Percentiles rank a stretch among this genome's conserved stretches.
Conservation (phyloP, 2,797 vertebrate species). For the Poecilia picta region DNA sequence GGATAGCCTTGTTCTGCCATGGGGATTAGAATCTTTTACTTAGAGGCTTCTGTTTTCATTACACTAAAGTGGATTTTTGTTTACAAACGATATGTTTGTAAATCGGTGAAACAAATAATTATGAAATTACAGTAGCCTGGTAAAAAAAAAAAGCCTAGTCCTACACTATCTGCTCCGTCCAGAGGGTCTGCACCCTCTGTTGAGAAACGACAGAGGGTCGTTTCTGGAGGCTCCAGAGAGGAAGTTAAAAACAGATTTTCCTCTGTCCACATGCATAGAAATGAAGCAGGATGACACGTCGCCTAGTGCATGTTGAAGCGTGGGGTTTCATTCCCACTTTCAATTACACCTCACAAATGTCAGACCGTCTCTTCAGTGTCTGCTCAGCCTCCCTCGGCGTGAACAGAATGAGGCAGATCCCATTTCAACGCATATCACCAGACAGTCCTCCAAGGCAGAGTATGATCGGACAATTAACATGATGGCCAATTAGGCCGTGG, state of each 20-base stretch:
- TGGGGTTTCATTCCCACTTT: constrained; percentile 54
- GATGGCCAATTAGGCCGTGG: constrained; percentile 44
- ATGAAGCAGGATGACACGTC: not conserved
- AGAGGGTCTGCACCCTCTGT: too few species aligned
- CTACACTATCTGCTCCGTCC: too few species aligned
- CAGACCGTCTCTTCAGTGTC: constrained; percentile 44
- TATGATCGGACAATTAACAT: constrained; percentile 46
- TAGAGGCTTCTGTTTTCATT: not conserved
- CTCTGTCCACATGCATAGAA: not conserved
- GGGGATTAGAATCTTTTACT: not conserved
- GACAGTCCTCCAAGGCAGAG: constrained; percentile 22
- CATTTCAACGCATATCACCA: constrained; percentile 43
- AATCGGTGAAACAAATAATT: not conserved
- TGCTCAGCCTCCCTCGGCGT: constrained; percentile 36
- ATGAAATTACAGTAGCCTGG: not conserved
- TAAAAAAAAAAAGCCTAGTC: too few species aligned
- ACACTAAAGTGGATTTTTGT: not conserved
- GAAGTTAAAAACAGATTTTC: not conserved
- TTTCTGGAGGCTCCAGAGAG: too few species aligned
- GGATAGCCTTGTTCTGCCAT: not conserved
- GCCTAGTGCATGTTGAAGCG: constrained; percentile 25
- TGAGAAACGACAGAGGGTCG: too few species aligned
- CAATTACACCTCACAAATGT: constrained; percentile 64
- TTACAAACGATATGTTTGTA: not conserved
- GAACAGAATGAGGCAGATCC: constrained; percentile 35